phyloP scores from a whole-genome alignment of 2,113 vertebrate genomes.

The Talpa occidentalis region DNA sequence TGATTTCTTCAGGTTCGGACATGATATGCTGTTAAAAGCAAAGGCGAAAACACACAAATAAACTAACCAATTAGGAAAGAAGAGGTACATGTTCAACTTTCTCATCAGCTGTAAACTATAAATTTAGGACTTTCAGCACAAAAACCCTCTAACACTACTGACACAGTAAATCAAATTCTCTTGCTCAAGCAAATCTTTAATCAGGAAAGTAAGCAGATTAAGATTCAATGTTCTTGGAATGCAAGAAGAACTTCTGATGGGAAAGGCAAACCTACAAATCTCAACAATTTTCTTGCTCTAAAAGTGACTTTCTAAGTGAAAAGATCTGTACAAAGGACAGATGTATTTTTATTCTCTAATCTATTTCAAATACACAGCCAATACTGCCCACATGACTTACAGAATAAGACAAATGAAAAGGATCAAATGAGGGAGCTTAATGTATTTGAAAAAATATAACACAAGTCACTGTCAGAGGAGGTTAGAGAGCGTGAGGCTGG shows the following conservation, averaged over 20 bases:
- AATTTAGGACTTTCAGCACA: background rate
- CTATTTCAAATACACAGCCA: background rate
- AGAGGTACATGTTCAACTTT: background rate
- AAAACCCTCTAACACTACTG: background rate
- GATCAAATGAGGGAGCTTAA: background rate
- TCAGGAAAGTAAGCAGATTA: background rate
- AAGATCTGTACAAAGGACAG: background rate
- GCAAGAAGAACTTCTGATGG: no score
- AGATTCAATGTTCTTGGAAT: no score
- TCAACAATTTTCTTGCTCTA: background rate
- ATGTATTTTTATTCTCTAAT: background rate
- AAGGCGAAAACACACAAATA: slow-evolving; percentile 38
- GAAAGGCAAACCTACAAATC: background rate
- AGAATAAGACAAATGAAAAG: background rate
- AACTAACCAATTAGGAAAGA: background rate
- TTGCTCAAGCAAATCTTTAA: background rate
- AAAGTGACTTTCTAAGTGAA: background rate
- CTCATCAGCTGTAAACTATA: background rate
- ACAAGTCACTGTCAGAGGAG: no score
- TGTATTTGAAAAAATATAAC: background rate
- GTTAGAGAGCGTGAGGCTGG: no score
- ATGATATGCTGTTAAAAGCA: slow-evolving; percentile 93
- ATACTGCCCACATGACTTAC: background rate
- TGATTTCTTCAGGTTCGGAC: slow-evolving; percentile 99
- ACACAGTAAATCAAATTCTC: background rate